Base-by-base conservation (phyloP, 2,888 invertebrate species). In the Choreutis nemorana region DNA sequence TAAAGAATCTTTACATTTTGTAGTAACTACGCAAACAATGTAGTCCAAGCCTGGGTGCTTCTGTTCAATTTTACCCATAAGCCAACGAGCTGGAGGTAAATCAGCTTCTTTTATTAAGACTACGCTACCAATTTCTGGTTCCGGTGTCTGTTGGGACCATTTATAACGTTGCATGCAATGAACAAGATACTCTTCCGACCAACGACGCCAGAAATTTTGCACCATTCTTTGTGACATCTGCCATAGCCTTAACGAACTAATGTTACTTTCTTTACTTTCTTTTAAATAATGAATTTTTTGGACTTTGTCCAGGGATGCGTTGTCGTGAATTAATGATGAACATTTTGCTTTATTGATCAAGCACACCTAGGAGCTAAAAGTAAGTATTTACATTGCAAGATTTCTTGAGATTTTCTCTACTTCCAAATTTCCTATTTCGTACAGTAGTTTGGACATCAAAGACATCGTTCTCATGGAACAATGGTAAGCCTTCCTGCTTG, bases 381-480 rank as follows among this genome's bases (percentile, higher is more conserved):
- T n/a, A n/a, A n/a, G n/a, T n/a, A n/a, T n/a, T n/a, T n/a, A n/a
- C n/a, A n/a, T n/a, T n/a, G n/a, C n/a, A n/a, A n/a, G n/a, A n/a
- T n/a, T 23, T 29, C 26, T 11, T 26, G 26, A 18, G 27, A 30
- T 22, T 23, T 33, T 29, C 32, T 32, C 6, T 18, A 26, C 37
- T 33, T 29, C 36, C 35, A 29, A 36, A 13, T 8, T 30, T n/a
- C n/a, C 2, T 29, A n/a, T n/a, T n/a, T n/a, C n/a, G n/a, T n/a
- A n/a, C n/a, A n/a, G n/a, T 27, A 6, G 39, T 31, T 12, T 49
- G 46, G 2, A 35, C 15, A 5, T 48, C 40, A 4, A 65, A 40
- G 0, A 61, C 20, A 38, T 72, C 73, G 25, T 55, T 57, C 34
- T 72, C 71, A 30, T 72, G 55, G 42, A 56, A 62, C 1, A 75